Evolutionary conservation across 2,888 invertebrate species (phyloP).

Genomic region (Thera obeliscata): DNA sequence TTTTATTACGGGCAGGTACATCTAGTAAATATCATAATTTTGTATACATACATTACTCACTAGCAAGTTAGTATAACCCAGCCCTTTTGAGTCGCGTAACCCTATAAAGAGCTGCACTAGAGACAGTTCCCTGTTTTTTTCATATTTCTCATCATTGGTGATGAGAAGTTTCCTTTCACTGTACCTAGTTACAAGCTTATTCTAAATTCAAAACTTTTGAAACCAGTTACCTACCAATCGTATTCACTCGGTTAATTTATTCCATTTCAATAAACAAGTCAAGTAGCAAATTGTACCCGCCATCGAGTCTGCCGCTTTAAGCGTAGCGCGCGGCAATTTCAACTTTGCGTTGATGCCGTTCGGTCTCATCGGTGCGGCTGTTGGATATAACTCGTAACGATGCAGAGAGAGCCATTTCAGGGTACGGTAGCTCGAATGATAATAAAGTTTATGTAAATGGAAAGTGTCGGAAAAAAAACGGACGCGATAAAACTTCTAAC

Average conservation of each 20-base stretch:
- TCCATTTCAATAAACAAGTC: conserved; percentile 37
- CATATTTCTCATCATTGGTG: too few species aligned
- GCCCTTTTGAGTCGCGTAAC: too few species aligned
- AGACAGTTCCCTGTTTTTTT: too few species aligned
- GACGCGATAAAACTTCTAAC: background rate
- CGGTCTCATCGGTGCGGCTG: conserved; percentile 13
- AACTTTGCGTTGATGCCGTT: conserved; percentile 14
- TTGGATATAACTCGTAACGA: background rate
- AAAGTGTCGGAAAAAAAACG: conserved; percentile 32
- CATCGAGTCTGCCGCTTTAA: conserved; percentile 28
- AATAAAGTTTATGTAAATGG: conserved; percentile 44
- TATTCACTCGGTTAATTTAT: conserved; percentile 36
- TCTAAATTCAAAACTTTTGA: conserved; percentile 19
- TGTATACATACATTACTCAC: too few species aligned
- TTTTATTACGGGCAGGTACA: conserved; percentile 55
- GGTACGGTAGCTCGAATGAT: background rate
- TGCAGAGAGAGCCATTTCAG: background rate
- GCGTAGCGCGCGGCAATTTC: conserved; percentile 11
- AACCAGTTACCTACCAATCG: conserved; percentile 21
- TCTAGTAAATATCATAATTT: too few species aligned
- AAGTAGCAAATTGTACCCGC: conserved; percentile 37
- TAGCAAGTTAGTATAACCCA: too few species aligned
- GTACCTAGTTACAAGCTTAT: background rate
- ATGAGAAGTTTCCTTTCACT: background rate
- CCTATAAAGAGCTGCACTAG: too few species aligned